Evolutionary conservation across 2,113 vertebrate genomes (phyloP), one percentile per base, ranked within the genome.

Genomic region (Phocoena phocoena): DNA sequence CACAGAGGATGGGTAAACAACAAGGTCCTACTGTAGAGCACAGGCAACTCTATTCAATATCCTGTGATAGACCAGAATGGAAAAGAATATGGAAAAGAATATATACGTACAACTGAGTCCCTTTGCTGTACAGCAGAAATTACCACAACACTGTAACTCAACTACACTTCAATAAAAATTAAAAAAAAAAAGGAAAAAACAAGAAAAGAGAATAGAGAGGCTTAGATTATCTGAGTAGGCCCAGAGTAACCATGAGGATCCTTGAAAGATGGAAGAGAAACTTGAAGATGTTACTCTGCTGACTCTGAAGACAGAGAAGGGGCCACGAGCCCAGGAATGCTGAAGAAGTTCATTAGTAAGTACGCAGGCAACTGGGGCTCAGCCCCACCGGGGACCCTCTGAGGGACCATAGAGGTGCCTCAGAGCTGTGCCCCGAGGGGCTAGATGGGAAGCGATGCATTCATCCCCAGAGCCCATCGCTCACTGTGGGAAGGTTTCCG

Each of bases 401-500:
- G 53, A 44, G 89, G 36, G 41, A 23, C 20, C 6, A 2, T 8
- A 4, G 26, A 6, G 93, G 13, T 13, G 6, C 15, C 62, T 58
- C 68, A 12, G 93, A 44, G 13, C 26, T 55, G 17, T 8, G 12
- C 11, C 20, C 18, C 1, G 1, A 53, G 28, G 26, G n/a, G 2
- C 36, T 28, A 38, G 28, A 7, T 21, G 7, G 58, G 36, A 33
- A 20, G 55, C 13, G 11, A 44, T 3, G 12, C 6, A 18, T 28
- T 44, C 11, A 0, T 8, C 14, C 41, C 4, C 25, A 79, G 81
- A 17, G 2, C 71, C 38, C 26, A 1, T 5, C 1, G 0, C 2
- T 7, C 8, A 6, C 17, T 2, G 73, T 5, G 0, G 18, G 50
- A 7, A 38, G 62, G 18, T 38, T 80, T 20, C n/a, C 4, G 0